A percentile compares a stretch with the other conserved stretches of the same genome.
phyloP scores from a whole-genome alignment of 2,797 vertebrate genomes.

The Tinamus major region DNA sequence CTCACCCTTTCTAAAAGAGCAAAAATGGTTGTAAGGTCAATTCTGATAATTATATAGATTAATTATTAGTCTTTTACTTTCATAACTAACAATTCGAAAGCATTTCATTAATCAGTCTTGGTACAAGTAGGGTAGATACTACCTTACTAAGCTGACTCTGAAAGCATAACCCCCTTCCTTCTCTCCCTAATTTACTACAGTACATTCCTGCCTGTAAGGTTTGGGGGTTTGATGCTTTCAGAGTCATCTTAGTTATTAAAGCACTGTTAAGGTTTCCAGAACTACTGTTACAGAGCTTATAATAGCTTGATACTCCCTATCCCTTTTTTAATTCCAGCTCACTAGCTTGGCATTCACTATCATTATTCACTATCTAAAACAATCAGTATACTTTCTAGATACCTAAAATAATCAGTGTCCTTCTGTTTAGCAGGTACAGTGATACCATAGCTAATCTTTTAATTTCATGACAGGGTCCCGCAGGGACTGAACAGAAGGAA shows the following conservation, averaged over 20 bases:
- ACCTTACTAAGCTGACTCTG: too few relatives aligned
- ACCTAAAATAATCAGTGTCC: slow-evolving; percentile 26
- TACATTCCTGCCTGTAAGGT: background rate
- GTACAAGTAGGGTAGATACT: background rate
- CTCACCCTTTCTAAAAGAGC: slow-evolving; percentile 41
- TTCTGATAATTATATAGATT: slow-evolving; percentile 24
- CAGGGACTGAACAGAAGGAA: background rate
- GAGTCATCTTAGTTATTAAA: slow-evolving; percentile 3
- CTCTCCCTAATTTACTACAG: too few relatives aligned
- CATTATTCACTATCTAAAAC: slow-evolving; percentile 38
- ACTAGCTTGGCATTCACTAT: background rate
- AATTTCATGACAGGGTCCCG: background rate
- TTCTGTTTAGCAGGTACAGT: slow-evolving; percentile 28
- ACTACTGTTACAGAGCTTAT: background rate
- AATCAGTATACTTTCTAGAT: slow-evolving; percentile 39
- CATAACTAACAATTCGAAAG: slow-evolving; percentile 49
- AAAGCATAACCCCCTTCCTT: too few relatives aligned
- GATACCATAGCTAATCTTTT: slow-evolving; percentile 45
- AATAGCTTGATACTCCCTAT: slow-evolving; percentile 13
- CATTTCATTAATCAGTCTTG: slow-evolving; percentile 26
- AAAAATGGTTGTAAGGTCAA: background rate
- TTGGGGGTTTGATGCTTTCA: background rate
- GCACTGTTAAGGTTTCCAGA: background rate
- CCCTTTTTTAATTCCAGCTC: slow-evolving; percentile 10
- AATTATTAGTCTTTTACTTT: slow-evolving; percentile 33